These are phyloP conservation scores for Heteromyza rotundicornis DNA, from an alignment of 2,888 invertebrate species.

Conservation along the genomic window DNA sequence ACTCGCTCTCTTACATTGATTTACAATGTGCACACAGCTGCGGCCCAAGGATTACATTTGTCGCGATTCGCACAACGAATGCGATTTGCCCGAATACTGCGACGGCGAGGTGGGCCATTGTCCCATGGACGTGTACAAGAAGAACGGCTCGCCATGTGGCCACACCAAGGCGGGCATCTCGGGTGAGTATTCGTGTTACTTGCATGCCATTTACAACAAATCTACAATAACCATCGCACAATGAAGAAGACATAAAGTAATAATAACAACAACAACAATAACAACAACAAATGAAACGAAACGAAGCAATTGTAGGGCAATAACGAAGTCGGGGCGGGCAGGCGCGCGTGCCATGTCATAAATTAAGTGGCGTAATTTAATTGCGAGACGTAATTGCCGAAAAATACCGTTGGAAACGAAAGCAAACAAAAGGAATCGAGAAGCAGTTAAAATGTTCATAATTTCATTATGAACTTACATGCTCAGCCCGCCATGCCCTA, in stretches of 20 bases:
- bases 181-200: constrained; percentile 46
- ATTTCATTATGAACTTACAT: not conserved
- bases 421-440: not conserved
- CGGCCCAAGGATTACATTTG: constrained; percentile 80
- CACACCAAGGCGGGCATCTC: constrained; percentile 60
- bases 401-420: not conserved
- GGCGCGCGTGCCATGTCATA: not conserved
- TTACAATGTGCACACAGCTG: constrained; percentile 65
- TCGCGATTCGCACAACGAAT: constrained; percentile 86
- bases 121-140: constrained; percentile 86
- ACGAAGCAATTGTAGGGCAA: not conserved
- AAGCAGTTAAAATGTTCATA: not conserved
- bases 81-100: constrained; percentile 95
- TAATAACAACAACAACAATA: too few species aligned
- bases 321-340: not conserved
- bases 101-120: constrained; percentile 88
- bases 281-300: not conserved
- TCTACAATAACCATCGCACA: too few species aligned
- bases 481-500: too few species aligned
- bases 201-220: too few species aligned
- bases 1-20: constrained; percentile 11
- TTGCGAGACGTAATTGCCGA: constrained; percentile 5
- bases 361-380: constrained; percentile 5
- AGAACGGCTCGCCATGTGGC: constrained; percentile 90
- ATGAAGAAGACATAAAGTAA: too few species aligned